Evolutionary conservation across 2,797 vertebrate species (phyloP), one percentile per base, ranked within the genome.

Genomic region (Momotus momota): DNA sequence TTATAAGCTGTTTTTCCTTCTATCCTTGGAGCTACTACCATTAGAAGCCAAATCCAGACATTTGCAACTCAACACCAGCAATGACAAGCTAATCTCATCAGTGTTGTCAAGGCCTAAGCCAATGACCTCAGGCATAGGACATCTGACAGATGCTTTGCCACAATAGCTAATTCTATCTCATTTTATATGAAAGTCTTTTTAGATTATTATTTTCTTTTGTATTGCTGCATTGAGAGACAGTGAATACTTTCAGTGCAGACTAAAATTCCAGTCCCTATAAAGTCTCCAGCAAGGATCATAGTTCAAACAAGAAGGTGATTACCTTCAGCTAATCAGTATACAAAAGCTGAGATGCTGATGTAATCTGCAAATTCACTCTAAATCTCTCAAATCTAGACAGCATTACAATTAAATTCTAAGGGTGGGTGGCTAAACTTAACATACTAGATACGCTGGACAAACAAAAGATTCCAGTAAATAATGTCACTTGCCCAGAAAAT

Each of bases 1-100:
- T 97, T 97, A 97, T 96, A 96, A 96, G 62, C 91, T 98, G 84
- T 93, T 98, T 97, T 97, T 84, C 75, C 78, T 97, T 41, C 84
- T 96, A 22, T 91, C 70, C 88, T 93, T 93, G 73, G 72, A 96
- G 71, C 86, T 90, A 84, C 54, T 95, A 92, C 86, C 90, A 96
- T 65, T 66, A 70, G 88, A 97, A 96, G 93, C 55, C 93, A 97
- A 96, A 95, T 87, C 83, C 88, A 96, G 90, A 96, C 89, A 33
- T 97, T 96, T 97, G 94, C 95, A 97, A 89, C 84, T 97, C 97
- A 97, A 82, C 88, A 81, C 88, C 52, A 74, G 40, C 80, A 96
- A 90, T 86, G 77, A 92, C 84, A 95, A 77, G 78, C 89, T 97
- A 93, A 97, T 96, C 93, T 96, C 93, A 95, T 91, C 94, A 84